Conservation (phyloP, 2,797 vertebrate genomes). For the Phrynocephalus vlangalii region DNA sequence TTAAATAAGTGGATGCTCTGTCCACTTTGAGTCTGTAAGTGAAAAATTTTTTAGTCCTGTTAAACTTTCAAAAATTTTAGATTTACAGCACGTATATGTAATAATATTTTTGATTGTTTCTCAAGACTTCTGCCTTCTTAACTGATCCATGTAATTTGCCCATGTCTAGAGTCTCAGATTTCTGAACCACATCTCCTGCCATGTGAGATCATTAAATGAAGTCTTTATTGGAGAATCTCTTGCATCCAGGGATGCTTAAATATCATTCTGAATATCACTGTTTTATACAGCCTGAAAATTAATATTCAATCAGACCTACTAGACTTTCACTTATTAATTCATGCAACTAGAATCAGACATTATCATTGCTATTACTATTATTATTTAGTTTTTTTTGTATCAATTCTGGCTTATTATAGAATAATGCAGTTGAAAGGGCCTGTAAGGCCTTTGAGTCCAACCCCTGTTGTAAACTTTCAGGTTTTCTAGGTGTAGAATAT, state of each 20-base stretch:
- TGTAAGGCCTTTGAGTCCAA: too few relatives aligned
- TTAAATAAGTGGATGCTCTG: not conserved
- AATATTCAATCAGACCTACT: not conserved
- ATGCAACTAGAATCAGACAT: not conserved
- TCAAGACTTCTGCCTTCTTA: not conserved
- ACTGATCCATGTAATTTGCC: constrained; percentile 20
- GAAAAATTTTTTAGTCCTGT: not conserved
- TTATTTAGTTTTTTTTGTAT: too few relatives aligned
- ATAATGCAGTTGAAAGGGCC: too few relatives aligned
- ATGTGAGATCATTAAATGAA: constrained; percentile 93
- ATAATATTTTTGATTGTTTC: not conserved
- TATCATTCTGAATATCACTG: constrained; percentile 24
- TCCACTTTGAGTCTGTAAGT: not conserved
- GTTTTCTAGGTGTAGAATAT: too few relatives aligned
- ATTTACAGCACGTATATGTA: not conserved
- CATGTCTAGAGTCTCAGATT: constrained; percentile 66
- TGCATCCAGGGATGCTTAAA: constrained; percentile 89
- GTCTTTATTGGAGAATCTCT: constrained; percentile 98
- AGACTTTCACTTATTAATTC: not conserved
- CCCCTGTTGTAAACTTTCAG: too few relatives aligned
- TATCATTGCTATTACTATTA: too few relatives aligned
- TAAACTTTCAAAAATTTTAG: not conserved
- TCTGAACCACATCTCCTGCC: constrained; percentile 89
- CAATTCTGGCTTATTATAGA: too few relatives aligned
- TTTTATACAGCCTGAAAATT: constrained; percentile 25